phyloP scores from a whole-genome alignment of 2,888 invertebrate species.

The Proisotoma minuta region DNA sequence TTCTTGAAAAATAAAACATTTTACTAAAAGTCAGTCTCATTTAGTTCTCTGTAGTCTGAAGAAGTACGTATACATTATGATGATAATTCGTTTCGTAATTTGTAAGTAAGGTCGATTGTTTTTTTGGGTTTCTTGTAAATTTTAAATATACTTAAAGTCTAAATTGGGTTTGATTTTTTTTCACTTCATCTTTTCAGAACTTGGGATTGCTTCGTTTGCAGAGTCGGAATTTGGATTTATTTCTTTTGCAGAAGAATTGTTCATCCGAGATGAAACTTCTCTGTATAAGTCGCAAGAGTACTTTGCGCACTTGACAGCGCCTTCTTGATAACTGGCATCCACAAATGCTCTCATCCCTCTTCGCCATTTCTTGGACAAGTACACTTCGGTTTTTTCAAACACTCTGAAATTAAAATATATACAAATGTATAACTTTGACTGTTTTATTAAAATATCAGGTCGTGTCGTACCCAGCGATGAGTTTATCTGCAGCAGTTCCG shows the following conservation, averaged over 20 bases:
- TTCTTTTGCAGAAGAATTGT: neutral
- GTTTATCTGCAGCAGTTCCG: slow-evolving; percentile 37
- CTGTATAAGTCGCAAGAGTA: slow-evolving; percentile 42
- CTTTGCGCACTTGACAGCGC: slow-evolving; percentile 39
- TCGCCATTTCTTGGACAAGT: slow-evolving; percentile 44
- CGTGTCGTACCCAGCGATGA: slow-evolving; percentile 39
- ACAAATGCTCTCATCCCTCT: slow-evolving; percentile 44
- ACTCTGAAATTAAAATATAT: slow-evolving; percentile 25
- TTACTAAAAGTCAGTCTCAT: neutral
- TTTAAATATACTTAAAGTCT: neutral
- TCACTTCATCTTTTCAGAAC: neutral
- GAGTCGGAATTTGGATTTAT: neutral
- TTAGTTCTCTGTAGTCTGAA: neutral
- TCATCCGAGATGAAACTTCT: slow-evolving; percentile 12
- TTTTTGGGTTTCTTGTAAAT: neutral
- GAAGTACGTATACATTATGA: neutral
- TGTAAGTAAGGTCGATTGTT: slow-evolving; percentile 1
- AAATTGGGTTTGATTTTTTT: neutral
- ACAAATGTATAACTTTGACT: neutral
- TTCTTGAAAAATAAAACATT: no score
- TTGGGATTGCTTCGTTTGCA: slow-evolving; percentile 15
- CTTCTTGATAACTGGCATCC: slow-evolving; percentile 40
- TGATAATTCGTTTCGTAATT: neutral
- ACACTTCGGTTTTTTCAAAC: slow-evolving; percentile 40
- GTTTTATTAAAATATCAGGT: neutral